A percentile compares a stretch with the other conserved stretches of the same genome.
phyloP scores from a whole-genome alignment of 2,113 vertebrate genomes.

The Pterocles orientalis region DNA sequence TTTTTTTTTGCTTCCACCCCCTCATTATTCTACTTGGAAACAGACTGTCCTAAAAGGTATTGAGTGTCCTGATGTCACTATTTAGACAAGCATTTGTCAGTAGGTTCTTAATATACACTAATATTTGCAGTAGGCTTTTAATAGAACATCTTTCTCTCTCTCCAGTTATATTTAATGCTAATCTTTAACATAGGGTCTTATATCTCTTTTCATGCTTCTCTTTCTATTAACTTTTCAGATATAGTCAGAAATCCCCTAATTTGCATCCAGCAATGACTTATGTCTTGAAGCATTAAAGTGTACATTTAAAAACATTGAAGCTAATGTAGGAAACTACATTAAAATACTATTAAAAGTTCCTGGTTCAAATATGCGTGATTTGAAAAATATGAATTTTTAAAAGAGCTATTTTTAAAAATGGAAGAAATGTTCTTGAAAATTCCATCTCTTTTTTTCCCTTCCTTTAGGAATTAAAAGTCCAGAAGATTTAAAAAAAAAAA shows the following conservation, averaged over 20 bases:
- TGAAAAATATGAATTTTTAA: not conserved
- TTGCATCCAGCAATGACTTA: conserved; percentile 28
- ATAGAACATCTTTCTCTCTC: not conserved
- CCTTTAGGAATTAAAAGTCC: not conserved
- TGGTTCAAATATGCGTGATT: not conserved
- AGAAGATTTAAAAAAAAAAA: not conserved
- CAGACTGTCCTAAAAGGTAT: not conserved
- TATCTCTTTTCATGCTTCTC: conserved; percentile 22
- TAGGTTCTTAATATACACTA: not conserved
- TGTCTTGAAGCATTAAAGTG: conserved; percentile 46
- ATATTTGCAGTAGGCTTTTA: conserved; percentile 40
- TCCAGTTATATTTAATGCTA: conserved; percentile 3
- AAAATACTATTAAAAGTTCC: conserved; percentile 23
- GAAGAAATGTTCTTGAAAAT: not conserved
- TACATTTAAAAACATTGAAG: conserved; percentile 21
- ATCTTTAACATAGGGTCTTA: conserved; percentile 27
- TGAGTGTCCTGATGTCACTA: conserved; percentile 12
- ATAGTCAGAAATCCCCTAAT: conserved; percentile 33
- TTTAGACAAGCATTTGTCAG: conserved; percentile 25
- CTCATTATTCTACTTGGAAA: conserved; percentile 41
- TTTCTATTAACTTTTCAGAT: conserved; percentile 37
- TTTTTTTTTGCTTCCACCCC: not conserved
- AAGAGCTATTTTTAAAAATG: not conserved
- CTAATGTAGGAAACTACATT: not conserved
- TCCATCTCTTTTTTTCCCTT: not conserved